Percentiles rank a stretch among this genome's conserved stretches.
Evolutionary conservation across 2,888 invertebrate species (phyloP).

Genomic region (Koerneria pararmatus): DNA sequence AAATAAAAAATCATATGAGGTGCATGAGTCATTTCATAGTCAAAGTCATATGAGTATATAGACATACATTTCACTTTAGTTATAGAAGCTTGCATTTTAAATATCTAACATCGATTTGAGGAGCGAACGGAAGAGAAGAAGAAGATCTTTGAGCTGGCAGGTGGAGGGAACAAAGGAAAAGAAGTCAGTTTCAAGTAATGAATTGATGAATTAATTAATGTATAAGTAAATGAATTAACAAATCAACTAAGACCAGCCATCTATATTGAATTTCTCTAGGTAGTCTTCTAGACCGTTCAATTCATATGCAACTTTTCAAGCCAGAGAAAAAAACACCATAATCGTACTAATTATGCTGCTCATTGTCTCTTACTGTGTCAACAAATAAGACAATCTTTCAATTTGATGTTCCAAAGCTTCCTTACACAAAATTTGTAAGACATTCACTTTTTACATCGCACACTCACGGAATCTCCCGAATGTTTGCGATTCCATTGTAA

Average conservation of each 20-base stretch:
- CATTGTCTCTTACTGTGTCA: too few species aligned
- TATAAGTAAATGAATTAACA: not conserved
- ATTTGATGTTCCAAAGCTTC: too few species aligned
- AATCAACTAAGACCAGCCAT: not conserved
- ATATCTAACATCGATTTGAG: constrained; percentile 58
- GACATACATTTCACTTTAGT: constrained; percentile 65
- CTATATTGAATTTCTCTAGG: not conserved
- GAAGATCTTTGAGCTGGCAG: constrained; percentile 86
- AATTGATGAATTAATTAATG: not conserved
- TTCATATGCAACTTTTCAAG: not conserved
- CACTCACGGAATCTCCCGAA: too few species aligned
- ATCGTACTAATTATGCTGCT: too few species aligned
- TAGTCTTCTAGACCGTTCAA: not conserved
- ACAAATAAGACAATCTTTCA: too few species aligned
- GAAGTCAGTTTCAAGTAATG: constrained; percentile 23
- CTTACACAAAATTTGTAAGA: too few species aligned
- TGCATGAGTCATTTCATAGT: too few species aligned
- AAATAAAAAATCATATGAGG: too few species aligned
- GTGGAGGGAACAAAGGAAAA: constrained; percentile 54
- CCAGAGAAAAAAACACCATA: too few species aligned
- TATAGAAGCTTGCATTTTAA: constrained; percentile 8
- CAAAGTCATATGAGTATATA: constrained; percentile 2
- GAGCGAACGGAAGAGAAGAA: constrained; percentile 88
- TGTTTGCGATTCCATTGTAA: too few species aligned
- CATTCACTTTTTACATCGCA: too few species aligned